Evolutionary conservation across 2,797 vertebrate genomes (phyloP).

Genomic region (Tauraco hartlaubi): DNA sequence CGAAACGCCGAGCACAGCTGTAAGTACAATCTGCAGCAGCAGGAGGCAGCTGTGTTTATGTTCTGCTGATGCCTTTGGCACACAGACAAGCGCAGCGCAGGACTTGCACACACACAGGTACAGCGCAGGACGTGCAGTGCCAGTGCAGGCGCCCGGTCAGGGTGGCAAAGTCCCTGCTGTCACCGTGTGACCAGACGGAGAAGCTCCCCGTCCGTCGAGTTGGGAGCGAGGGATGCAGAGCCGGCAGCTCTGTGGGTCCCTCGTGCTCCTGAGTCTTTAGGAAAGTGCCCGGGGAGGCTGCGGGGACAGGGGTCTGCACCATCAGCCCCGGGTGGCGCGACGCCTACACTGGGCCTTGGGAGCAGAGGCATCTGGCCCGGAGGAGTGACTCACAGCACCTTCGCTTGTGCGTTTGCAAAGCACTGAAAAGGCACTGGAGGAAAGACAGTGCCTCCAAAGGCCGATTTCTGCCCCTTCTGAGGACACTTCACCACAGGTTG

Average conservation of each 20-base stretch:
- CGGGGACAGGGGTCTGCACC: not conserved
- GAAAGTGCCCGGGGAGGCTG: not conserved
- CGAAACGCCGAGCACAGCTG: not conserved
- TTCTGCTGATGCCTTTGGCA: not conserved
- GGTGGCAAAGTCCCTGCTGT: not conserved
- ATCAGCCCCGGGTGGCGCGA: rapidly evolving
- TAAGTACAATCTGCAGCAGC: not conserved
- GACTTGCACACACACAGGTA: not conserved
- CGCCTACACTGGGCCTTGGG: rapidly evolving
- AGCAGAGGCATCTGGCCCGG: not conserved
- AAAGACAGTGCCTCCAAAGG: rapidly evolving
- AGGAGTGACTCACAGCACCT: not conserved
- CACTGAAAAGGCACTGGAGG: not conserved
- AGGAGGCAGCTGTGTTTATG: not conserved
- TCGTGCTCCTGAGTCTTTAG: not conserved
- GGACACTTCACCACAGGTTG: not conserved
- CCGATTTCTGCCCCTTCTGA: not conserved
- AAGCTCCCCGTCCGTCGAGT: not conserved
- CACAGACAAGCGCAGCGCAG: rapidly evolving
- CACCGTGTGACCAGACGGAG: rapidly evolving
- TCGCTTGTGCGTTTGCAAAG: rapidly evolving
- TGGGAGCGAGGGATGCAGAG: not conserved
- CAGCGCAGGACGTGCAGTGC: not conserved
- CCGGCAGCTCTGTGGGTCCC: not conserved
- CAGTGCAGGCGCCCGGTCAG: not conserved